Percentiles rank a stretch among this genome's conserved stretches.
Evolutionary conservation across 1,140 invertebrate species (phyloP).

Genomic region (Meteorus sp.): DNA sequence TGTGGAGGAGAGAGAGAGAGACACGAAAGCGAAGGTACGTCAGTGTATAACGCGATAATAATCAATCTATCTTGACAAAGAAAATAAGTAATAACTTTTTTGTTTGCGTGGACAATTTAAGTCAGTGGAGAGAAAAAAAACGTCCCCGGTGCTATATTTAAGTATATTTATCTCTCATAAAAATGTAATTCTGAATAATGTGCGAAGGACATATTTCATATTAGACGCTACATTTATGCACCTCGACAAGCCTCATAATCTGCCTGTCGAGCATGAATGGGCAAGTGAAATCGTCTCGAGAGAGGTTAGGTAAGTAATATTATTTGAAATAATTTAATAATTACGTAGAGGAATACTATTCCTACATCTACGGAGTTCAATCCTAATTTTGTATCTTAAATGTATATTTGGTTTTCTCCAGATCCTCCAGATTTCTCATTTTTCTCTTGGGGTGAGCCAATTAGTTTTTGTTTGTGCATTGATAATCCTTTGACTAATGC

Average conservation of each 20-base stretch:
- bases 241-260: not conserved
- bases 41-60: not conserved
- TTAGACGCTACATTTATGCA: constrained; percentile 7
- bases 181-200: not conserved
- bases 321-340: constrained; percentile 3
- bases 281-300: constrained; percentile 48
- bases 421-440: not conserved
- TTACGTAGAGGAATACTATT: not conserved
- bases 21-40: not conserved
- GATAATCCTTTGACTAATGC: not conserved
- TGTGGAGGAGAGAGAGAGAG: not conserved
- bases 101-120: constrained; percentile 8
- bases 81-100: not conserved
- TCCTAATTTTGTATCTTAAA: too few species aligned
- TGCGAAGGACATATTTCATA: constrained; percentile 2
- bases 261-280: constrained; percentile 43
- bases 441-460: constrained; percentile 5
- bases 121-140: not conserved
- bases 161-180: not conserved
- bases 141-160: not conserved
- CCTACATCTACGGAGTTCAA: too few species aligned
- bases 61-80: constrained; percentile 5
- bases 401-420: not conserved
- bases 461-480: not conserved
- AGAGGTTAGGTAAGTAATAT: constrained; percentile 50